A percentile compares a stretch with the other conserved stretches of the same genome.
These are phyloP conservation scores for Leptobrachium ailaonicum DNA, from an alignment of 2,113 vertebrate species.

Conservation along the genomic window DNA sequence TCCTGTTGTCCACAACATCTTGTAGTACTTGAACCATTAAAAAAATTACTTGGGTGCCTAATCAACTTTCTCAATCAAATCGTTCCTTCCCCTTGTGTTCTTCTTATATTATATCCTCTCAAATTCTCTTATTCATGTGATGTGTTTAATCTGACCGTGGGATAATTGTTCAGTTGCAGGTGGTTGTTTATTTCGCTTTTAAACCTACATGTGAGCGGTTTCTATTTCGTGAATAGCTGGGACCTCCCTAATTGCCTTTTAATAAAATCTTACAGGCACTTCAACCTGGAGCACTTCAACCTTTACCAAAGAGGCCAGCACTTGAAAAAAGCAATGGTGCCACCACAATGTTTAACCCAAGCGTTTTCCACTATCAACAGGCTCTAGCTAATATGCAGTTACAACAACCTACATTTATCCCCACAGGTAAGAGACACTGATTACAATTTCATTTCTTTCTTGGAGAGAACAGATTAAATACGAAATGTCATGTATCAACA, in stretches of 20 bases:
- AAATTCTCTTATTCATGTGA: conserved; percentile 35
- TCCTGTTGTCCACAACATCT: conserved; percentile 54
- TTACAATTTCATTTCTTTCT: not conserved
- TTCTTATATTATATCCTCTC: conserved; percentile 12
- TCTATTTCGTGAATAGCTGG: conserved; percentile 40
- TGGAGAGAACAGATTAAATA: not conserved
- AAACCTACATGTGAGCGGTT: conserved; percentile 52
- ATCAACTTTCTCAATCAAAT: conserved; percentile 21
- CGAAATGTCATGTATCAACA: too few relatives aligned
- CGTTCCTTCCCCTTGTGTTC: conserved; percentile 34
- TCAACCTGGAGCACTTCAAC: conserved; percentile 77
- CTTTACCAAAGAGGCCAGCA: conserved; percentile 90
- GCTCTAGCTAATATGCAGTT: conserved; percentile 94
- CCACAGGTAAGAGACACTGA: conserved; percentile 80
- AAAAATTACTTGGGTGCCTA: conserved; percentile 24
- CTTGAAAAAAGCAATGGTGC: conserved; percentile 92
- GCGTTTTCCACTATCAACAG: conserved; percentile 97
- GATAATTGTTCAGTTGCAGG: conserved; percentile 50
- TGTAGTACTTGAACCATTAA: conserved; percentile 26
- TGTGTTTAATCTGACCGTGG: conserved; percentile 30
- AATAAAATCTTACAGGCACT: conserved; percentile 71
- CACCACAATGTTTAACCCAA: conserved; percentile 87
- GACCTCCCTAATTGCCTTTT: conserved; percentile 58
- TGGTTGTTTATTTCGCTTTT: conserved; percentile 50
- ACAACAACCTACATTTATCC: conserved; percentile 88